Conservation (phyloP, 1,140 invertebrate genomes). For the Drosophila sp. region DNA sequence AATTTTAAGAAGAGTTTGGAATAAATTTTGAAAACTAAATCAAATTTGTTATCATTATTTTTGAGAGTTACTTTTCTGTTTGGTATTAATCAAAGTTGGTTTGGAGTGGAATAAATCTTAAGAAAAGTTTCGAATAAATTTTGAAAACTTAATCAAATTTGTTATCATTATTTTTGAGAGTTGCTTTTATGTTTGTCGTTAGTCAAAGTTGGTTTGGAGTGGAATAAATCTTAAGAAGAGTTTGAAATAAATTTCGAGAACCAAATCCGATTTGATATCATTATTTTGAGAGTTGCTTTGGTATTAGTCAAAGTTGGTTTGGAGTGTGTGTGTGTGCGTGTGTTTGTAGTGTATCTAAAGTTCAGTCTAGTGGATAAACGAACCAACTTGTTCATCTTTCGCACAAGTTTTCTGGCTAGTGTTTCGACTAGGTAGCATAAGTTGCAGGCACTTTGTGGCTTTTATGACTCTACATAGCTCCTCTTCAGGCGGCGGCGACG, state of each 20-base stretch:
- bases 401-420: slow-evolving; percentile 14
- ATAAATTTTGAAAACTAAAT: no score
- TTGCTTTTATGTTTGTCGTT: not conserved
- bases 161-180: not conserved
- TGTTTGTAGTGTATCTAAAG: slow-evolving; percentile 24
- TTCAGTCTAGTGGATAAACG: slow-evolving; percentile 13
- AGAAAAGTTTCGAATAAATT: no score
- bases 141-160: not conserved
- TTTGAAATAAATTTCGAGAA: no score
- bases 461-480: slow-evolving; percentile 53
- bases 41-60: no score
- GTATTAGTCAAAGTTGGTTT: no score
- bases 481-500: slow-evolving; percentile 24
- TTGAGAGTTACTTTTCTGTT: no score
- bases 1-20: no score
- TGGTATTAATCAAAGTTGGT: no score
- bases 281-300: not conserved
- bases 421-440: slow-evolving; percentile 33
- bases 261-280: not conserved
- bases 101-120: no score
- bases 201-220: no score
- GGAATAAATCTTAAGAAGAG: no score
- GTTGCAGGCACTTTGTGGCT: slow-evolving; percentile 53
- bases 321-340: no score
- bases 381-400: slow-evolving; percentile 15